A percentile compares a stretch with the other conserved stretches of the same genome.
Conservation (phyloP, 2,113 vertebrate genomes). For the Murina feae region DNA sequence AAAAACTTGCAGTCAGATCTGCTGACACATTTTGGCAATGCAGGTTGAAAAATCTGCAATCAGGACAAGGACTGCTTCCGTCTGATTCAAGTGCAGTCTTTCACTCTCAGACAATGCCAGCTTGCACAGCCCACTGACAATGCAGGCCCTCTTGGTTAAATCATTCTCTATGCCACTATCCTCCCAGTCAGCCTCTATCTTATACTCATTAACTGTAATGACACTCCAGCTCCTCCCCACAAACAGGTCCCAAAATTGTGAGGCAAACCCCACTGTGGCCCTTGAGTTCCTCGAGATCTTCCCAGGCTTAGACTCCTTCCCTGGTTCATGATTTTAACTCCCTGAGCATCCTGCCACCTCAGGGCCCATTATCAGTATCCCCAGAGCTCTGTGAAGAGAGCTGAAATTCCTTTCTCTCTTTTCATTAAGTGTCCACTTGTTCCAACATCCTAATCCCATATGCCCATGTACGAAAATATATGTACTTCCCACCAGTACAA, state of each 20-base stretch:
- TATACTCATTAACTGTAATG: background rate
- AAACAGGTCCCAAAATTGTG: background rate
- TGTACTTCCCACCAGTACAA: background rate
- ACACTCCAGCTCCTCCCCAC: background rate
- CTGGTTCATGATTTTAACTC: background rate
- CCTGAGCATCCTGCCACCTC: conserved; percentile 26
- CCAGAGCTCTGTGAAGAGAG: conserved; percentile 10
- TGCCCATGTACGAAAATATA: conserved; percentile 5
- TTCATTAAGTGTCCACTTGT: conserved; percentile 45
- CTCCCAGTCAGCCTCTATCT: background rate
- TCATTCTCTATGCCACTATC: background rate
- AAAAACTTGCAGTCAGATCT: background rate
- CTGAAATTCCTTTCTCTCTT: conserved; percentile 12
- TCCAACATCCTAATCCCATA: conserved; percentile 14
- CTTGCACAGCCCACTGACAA: background rate
- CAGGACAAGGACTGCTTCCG: background rate
- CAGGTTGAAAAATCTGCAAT: background rate
- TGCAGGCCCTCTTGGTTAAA: background rate
- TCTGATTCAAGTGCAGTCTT: background rate
- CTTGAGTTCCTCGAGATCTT: background rate
- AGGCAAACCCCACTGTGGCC: background rate
- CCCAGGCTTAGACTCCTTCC: background rate
- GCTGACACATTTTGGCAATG: conserved; percentile 8
- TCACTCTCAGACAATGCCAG: background rate
- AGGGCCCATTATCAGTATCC: background rate